Evolutionary conservation across 1,140 invertebrate genomes (phyloP), one percentile per base, ranked within the genome.

Genomic region (Eriosoma lanigerum): DNA sequence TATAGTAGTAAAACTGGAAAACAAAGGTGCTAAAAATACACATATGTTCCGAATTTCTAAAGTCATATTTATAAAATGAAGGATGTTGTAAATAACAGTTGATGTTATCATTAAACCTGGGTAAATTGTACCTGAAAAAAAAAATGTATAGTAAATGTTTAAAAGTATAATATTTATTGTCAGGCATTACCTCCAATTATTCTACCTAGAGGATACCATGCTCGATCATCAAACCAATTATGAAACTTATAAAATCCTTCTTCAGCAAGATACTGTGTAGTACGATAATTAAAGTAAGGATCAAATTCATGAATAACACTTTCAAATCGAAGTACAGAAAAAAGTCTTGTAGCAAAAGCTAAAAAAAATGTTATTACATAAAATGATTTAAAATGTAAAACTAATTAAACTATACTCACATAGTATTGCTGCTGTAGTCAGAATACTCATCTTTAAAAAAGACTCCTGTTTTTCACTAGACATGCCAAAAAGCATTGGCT

Each of bases 271-370:
- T 92, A 98, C 83, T 95, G 92, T 15, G 97, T 99, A 52, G 97
- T 98, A 84, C 97, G 90, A 86, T 98, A 99, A 88, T 99, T 99
- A 85, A 98, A 99, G 85, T 98, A 98, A 1, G 97, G 97, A 92
- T 98, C 97, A 88, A 98, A 99, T 87, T 98, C 97, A 88, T 98
- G 97, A 84, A 98, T 98, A 8, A 99, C 96, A 87, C 95, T 97
- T 87, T 98, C 97, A 87, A 97, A 99, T 64, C 96, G 89, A 75
- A 99, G 86, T n/a, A 99, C 96, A 26, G 96, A 98, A 86, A 98
- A 98, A 21, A 98, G 87, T 81, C 97, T 90, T 21, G 94, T 96
- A 46, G 94, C 95, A 89, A 98, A 99, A 56, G 97, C 96, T 98
- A 87, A 82, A 91, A 91, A 86, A 85, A 83, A 82, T 81, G 81